Conservation (phyloP, 2,888 invertebrate genomes). For the Hesperia comma region DNA sequence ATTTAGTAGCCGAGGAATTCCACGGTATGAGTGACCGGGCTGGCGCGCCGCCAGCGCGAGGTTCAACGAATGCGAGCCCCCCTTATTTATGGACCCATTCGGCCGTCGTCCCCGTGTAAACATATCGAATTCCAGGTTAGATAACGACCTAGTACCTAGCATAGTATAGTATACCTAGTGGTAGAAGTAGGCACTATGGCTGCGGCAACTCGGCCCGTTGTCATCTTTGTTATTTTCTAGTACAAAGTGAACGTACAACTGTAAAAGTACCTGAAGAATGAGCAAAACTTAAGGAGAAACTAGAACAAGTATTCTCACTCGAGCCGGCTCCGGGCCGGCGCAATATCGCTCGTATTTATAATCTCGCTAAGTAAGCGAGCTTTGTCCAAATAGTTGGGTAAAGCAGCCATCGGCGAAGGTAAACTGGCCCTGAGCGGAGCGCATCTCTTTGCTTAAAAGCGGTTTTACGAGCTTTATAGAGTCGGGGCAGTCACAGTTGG, state of each 20-base stretch:
- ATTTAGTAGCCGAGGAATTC: slow-evolving; percentile 27
- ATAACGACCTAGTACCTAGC: slow-evolving; percentile 26
- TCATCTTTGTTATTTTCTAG: background rate
- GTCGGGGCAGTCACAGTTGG: slow-evolving; percentile 20
- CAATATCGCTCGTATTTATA: slow-evolving; percentile 9
- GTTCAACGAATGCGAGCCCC: slow-evolving; percentile 20
- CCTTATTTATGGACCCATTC: slow-evolving; percentile 30
- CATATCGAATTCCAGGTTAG: slow-evolving; percentile 29
- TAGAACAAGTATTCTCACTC: slow-evolving; percentile 13
- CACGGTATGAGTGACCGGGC: slow-evolving; percentile 20
- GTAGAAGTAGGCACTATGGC: slow-evolving; percentile 10
- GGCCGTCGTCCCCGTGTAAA: slow-evolving; percentile 9
- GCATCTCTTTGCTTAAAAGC: slow-evolving; percentile 34
- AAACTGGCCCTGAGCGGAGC: slow-evolving; percentile 23
- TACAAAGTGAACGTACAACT: no score
- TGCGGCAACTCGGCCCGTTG: background rate
- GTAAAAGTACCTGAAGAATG: no score
- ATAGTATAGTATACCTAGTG: no score
- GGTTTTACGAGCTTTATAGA: slow-evolving; percentile 34
- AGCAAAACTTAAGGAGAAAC: background rate
- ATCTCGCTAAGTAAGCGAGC: slow-evolving; percentile 12
- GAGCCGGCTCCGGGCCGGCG: background rate
- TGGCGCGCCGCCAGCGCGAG: slow-evolving; percentile 19
- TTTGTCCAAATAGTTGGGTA: slow-evolving; percentile 20
- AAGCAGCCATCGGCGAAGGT: slow-evolving; percentile 17